Conservation (phyloP, 2,113 vertebrate species). For the Megaceryle torquata region DNA sequence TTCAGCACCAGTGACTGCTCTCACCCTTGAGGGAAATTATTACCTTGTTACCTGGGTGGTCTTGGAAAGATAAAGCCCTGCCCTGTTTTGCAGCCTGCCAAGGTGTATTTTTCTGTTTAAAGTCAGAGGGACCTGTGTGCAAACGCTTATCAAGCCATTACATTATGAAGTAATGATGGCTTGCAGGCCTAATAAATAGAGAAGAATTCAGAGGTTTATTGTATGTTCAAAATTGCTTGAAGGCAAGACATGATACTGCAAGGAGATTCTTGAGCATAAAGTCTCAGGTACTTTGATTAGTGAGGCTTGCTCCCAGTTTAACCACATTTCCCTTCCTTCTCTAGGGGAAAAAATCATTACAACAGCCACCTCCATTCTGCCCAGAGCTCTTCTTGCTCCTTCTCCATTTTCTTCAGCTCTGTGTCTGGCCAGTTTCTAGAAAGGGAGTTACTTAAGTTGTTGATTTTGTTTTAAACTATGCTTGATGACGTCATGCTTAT, state of each 20-base stretch:
- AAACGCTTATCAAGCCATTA: background rate
- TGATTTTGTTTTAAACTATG: slow-evolving; percentile 12
- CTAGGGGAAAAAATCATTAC: slow-evolving; percentile 9
- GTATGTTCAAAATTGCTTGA: slow-evolving; percentile 6
- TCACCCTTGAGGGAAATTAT: background rate
- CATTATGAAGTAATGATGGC: slow-evolving; percentile 1
- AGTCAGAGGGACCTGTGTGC: background rate
- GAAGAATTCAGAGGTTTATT: slow-evolving; percentile 5
- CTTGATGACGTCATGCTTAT: background rate
- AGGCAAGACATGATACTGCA: background rate
- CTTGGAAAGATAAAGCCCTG: background rate
- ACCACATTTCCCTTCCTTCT: slow-evolving; percentile 31
- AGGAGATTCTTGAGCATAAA: slow-evolving; percentile 30
- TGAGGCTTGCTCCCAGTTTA: background rate
- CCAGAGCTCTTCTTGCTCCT: background rate
- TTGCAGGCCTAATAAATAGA: slow-evolving; percentile 25
- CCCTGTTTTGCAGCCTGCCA: background rate
- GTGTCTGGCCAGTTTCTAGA: background rate
- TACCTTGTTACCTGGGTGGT: background rate
- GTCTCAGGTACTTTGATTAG: slow-evolving; percentile 28
- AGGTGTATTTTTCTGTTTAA: background rate
- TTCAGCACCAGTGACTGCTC: background rate
- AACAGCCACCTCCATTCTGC: background rate
- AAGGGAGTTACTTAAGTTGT: slow-evolving; percentile 5
- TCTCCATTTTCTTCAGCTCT: background rate